A percentile compares a stretch with the other conserved stretches of the same genome.
phyloP scores from a whole-genome alignment of 2,888 invertebrate species.

The Hypselothyrea guttata region DNA sequence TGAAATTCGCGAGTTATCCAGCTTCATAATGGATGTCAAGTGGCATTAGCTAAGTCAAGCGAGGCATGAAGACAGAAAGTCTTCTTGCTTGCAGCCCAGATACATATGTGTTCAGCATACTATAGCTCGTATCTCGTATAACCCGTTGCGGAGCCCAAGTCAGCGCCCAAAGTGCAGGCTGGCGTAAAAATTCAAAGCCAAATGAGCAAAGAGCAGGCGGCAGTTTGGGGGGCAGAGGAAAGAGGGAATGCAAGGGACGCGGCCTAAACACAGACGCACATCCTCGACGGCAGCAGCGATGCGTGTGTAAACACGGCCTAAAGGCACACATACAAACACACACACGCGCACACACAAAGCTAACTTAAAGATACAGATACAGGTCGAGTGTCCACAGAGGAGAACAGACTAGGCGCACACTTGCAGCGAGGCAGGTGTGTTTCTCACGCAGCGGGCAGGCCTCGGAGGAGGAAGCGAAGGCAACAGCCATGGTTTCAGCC shows the following conservation, averaged over 20 bases:
- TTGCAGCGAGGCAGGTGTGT: constrained; percentile 63
- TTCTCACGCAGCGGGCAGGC: constrained; percentile 66
- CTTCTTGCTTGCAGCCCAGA: constrained; percentile 6
- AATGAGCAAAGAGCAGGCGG: constrained; percentile 26
- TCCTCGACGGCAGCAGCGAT: constrained; percentile 56
- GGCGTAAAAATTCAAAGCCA: constrained; percentile 46
- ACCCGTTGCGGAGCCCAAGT: constrained; percentile 32
- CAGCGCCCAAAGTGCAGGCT: constrained; percentile 28
- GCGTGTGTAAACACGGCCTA: constrained; percentile 59
- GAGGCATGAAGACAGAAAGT: constrained; percentile 15
- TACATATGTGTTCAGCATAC: neutral
- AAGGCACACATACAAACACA: constrained; percentile 43
- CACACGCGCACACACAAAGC: constrained; percentile 15
- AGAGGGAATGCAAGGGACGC: constrained; percentile 3
- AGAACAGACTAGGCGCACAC: constrained; percentile 24
- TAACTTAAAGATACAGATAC: constrained; percentile 65
- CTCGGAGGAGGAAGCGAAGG: neutral
- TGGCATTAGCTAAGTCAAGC: constrained; percentile 59
- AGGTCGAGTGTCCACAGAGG: constrained; percentile 39
- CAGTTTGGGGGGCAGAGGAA: constrained; percentile 1
- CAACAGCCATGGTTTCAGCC: constrained; percentile 46
- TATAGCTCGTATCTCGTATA: constrained; percentile 11
- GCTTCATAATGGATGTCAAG: constrained; percentile 54
- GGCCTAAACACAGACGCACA: constrained; percentile 31
- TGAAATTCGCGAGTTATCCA: constrained; percentile 12